Conservation (phyloP, 2,113 vertebrate species). For the Bos indicus region DNA sequence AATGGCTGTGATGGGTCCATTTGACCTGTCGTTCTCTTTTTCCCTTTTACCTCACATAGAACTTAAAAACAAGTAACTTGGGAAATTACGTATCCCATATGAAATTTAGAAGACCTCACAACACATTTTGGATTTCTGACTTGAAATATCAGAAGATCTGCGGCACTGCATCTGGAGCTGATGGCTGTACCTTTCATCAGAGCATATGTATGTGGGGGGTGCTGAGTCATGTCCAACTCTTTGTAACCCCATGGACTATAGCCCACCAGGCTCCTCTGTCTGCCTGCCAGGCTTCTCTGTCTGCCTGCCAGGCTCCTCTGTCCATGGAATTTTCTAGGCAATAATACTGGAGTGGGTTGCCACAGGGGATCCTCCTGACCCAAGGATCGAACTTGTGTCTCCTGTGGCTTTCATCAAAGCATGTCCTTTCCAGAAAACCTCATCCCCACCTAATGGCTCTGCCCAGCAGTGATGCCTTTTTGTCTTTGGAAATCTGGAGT, state of each 20-base stretch:
- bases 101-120: not conserved
- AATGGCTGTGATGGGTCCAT: not conserved
- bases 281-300: not conserved
- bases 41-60: not conserved
- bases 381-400: not conserved
- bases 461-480: not conserved
- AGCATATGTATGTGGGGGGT: not conserved
- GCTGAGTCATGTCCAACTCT: not conserved
- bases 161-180: not conserved
- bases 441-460: not conserved
- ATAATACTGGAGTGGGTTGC: not conserved
- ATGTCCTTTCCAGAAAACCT: not conserved
- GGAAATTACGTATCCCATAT: not conserved
- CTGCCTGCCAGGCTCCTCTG: not conserved
- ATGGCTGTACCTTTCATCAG: not conserved
- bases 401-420: not conserved
- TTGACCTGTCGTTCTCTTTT: not conserved
- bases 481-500: not conserved
- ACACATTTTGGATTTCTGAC: not conserved
- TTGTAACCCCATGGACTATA: not conserved
- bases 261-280: not conserved
- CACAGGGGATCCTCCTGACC: not conserved
- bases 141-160: slow-evolving; percentile 1
- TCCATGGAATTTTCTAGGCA: not conserved
- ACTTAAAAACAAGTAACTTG: not conserved